These are phyloP conservation scores for Sinocyclocheilus grahami DNA, from an alignment of 2,113 vertebrate species.

Conservation along the genomic window DNA sequence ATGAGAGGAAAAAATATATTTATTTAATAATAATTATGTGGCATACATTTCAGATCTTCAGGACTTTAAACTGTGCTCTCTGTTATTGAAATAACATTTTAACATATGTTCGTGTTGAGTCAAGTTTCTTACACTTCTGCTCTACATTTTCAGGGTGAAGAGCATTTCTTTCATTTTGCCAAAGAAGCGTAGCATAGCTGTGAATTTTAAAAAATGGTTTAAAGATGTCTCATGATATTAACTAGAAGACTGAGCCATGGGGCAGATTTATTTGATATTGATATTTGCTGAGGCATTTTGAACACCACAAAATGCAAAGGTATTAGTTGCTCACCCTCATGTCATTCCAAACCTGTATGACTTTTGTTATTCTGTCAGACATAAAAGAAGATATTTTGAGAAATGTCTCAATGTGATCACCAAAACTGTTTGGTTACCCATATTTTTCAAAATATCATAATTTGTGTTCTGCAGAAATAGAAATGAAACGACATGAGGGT, in stretches of 20 bases:
- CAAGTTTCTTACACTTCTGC: slow-evolving; percentile 4
- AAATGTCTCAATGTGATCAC: too few relatives aligned
- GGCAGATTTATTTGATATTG: not conserved
- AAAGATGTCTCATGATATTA: not conserved
- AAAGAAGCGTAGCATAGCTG: not conserved
- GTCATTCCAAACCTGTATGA: too few relatives aligned
- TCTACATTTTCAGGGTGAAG: slow-evolving; percentile 79
- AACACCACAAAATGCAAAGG: not conserved
- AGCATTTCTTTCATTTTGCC: slow-evolving; percentile 58
- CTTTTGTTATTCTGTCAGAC: too few relatives aligned
- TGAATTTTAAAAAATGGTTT: not conserved
- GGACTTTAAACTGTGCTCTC: not conserved
- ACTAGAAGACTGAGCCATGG: not conserved
- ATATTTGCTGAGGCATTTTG: not conserved
- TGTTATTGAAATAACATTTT: not conserved
- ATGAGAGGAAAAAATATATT: not conserved
- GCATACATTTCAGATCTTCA: not conserved
- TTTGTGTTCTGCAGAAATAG: too few relatives aligned
- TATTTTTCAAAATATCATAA: too few relatives aligned
- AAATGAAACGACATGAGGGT: too few relatives aligned
- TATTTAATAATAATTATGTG: not conserved
- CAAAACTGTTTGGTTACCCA: too few relatives aligned
- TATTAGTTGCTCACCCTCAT: too few relatives aligned
- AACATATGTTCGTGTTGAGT: not conserved
- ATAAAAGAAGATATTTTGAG: too few relatives aligned